Percentiles rank a stretch among this genome's conserved stretches.
These are phyloP conservation scores for Belgica antarctica DNA, from an alignment of 2,888 invertebrate species.

Conservation along the genomic window DNA sequence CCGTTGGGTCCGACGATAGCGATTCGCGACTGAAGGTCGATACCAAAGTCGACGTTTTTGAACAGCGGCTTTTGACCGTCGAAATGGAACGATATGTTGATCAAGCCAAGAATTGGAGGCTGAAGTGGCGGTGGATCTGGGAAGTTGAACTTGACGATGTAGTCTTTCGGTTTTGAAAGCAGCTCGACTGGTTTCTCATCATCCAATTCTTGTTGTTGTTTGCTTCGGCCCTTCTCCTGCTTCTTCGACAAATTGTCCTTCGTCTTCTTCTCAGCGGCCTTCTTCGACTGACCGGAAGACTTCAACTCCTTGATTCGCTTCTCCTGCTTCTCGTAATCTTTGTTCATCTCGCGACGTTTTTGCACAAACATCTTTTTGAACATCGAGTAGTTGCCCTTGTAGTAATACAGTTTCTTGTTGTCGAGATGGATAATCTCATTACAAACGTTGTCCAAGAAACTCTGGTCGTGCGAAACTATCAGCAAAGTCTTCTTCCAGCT, in stretches of 20 bases:
- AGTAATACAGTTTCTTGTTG: constrained; percentile 89
- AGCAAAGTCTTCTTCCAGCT: constrained; percentile 98
- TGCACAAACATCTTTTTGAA: constrained; percentile 99
- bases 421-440: constrained; percentile 98
- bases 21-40: constrained; percentile 83
- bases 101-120: constrained; percentile 91
- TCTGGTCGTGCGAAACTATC: constrained; percentile 99
- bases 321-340: constrained; percentile 98
- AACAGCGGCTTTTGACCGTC: constrained; percentile 77
- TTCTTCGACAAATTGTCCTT: constrained; percentile 88
- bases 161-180: constrained; percentile 87
- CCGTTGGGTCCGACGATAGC: constrained; percentile 91
- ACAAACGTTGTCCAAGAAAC: constrained; percentile 98
- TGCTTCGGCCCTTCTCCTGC: constrained; percentile 85
- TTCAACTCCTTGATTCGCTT: constrained; percentile 93
- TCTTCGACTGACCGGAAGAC: constrained; percentile 91
- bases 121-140: constrained; percentile 95
- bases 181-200: constrained; percentile 78
- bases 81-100: constrained; percentile 85
- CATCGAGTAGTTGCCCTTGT: constrained; percentile 96
- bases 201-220: constrained; percentile 70
- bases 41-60: constrained; percentile 88
- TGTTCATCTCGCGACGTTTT: constrained; percentile 90
- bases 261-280: constrained; percentile 92
- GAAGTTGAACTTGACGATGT: constrained; percentile 96